Conservation (phyloP, 1,140 invertebrate species). For the Sesamia nonagrioides region DNA sequence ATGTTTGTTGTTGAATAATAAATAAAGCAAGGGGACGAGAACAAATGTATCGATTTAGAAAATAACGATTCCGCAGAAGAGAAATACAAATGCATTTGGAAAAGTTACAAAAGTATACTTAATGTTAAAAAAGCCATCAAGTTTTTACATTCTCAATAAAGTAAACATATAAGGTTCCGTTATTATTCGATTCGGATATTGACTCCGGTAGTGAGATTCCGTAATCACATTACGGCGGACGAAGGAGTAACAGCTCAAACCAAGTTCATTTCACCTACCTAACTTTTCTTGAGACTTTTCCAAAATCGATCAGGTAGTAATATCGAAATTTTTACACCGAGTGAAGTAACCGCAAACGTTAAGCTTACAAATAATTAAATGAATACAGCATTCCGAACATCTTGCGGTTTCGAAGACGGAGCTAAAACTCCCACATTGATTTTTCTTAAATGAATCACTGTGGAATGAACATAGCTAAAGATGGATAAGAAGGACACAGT, state of each 20-base stretch:
- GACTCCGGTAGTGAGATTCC: not conserved
- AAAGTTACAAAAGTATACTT: not conserved
- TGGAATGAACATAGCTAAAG: slow-evolving; percentile 11
- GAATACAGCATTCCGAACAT: slow-evolving; percentile 20
- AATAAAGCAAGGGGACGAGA: slow-evolving; percentile 18
- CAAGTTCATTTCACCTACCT: too few relatives aligned
- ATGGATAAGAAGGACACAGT: slow-evolving; percentile 6
- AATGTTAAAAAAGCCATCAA: slow-evolving; percentile 1
- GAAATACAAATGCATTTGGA: not conserved
- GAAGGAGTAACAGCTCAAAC: too few relatives aligned
- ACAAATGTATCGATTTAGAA: slow-evolving; percentile 10
- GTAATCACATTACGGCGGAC: too few relatives aligned
- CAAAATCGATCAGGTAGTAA: too few relatives aligned
- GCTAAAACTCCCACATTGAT: slow-evolving; percentile 26
- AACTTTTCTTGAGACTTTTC: too few relatives aligned
- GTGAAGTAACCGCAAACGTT: slow-evolving; percentile 14
- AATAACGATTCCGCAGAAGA: not conserved
- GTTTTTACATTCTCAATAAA: slow-evolving; percentile 8
- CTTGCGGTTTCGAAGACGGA: slow-evolving; percentile 18
- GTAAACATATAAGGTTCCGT: not conserved
- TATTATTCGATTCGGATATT: not conserved
- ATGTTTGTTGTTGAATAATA: slow-evolving; percentile 40
- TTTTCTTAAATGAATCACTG: slow-evolving; percentile 23
- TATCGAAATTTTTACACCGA: not conserved
- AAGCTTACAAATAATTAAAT: slow-evolving; percentile 11